Conservation (phyloP, 2,113 vertebrate species). For the Crotalus viridis region DNA sequence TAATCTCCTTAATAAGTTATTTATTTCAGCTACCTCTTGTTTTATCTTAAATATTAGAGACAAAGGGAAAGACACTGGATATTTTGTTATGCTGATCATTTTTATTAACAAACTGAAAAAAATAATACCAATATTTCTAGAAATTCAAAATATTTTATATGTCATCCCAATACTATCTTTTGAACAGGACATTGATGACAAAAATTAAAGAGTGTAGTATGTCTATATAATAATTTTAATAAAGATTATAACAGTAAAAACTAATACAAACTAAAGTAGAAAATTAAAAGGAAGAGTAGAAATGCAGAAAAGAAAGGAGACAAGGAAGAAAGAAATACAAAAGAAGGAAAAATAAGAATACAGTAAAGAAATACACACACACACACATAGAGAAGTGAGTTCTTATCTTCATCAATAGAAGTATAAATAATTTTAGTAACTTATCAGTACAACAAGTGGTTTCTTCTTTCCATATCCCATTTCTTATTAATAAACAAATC, state of each 20-base stretch:
- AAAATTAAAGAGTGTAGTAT: background rate
- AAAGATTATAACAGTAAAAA: background rate
- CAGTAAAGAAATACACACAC: background rate
- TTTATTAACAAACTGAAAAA: background rate
- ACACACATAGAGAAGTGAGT: background rate
- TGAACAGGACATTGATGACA: background rate
- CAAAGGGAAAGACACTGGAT: background rate
- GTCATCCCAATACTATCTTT: background rate
- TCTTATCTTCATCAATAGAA: background rate
- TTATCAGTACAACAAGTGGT: background rate
- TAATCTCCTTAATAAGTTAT: background rate
- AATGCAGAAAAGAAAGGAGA: background rate
- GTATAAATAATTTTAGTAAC: background rate
- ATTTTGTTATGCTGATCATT: background rate
- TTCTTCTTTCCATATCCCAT: background rate
- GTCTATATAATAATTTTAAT: background rate
- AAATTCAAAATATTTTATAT: background rate
- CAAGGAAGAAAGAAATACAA: background rate
- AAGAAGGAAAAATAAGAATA: background rate
- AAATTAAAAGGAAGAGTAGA: background rate
- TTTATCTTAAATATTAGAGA: background rate
- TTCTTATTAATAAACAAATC: background rate
- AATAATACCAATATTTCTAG: background rate
- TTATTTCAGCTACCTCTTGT: background rate
- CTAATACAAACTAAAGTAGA: background rate